Evolutionary conservation across 2,113 vertebrate genomes (phyloP), one percentile per base, ranked within the genome.

Genomic region (Diglossa brunneiventris): DNA sequence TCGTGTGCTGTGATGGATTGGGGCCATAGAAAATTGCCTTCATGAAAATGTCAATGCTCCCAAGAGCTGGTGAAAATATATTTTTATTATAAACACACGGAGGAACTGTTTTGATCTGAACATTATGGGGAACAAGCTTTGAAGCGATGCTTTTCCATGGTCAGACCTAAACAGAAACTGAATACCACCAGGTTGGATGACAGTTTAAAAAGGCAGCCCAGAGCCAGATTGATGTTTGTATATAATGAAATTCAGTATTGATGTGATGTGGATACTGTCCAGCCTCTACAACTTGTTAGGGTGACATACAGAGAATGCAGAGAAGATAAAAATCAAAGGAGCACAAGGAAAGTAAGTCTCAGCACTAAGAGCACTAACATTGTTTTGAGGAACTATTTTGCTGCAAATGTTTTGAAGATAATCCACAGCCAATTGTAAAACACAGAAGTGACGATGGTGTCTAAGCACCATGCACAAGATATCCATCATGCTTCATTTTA

Each of bases 71-170:
- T 96, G 95, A 97, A 97, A 96, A 95, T 96, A 92, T 97, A 96
- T 96, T 97, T 97, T 96, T 97, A 97, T 97, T 96, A 96, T 97
- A 97, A 97, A 97, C 97, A 97, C 91, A 72, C 70, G 59, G 96
- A 95, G 89, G 94, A 93, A 95, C 94, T 96, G 91, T 97, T 97
- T 97, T 97, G 96, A 97, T 95, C 96, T 97, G 92, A 96, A 92
- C 96, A 95, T 97, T 97, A 97, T 96, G 83, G 89, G 90, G 92
- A 97, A 95, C 96, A 96, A 95, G 94, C 96, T 97, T 97, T 97
- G 95, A 97, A 97, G 90, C 72, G 24, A 87, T 93, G 95, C 96
- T 96, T 97, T 97, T 97, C 96, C 95, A 97, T 55, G 47, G 95
- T 97, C 90, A 96, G 94, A 97, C 84, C 95, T 96, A 96, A 97